Evolutionary conservation across 1,140 invertebrate species (phyloP), one percentile per base, ranked within the genome.

Genomic region (Pantala flavescens): DNA sequence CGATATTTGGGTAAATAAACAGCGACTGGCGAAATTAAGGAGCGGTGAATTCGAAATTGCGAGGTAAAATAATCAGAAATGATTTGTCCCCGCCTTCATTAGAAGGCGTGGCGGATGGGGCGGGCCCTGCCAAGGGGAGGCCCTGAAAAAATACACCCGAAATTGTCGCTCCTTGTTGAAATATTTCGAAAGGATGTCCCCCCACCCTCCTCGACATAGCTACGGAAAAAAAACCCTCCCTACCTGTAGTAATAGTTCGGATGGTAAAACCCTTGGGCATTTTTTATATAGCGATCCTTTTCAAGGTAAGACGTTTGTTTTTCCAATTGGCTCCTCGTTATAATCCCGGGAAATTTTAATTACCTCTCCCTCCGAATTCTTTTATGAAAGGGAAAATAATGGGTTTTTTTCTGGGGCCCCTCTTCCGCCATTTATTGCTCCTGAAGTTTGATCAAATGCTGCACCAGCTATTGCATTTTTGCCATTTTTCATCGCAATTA

Each of bases 371-470:
- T 63, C 49, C 49, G 49, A 63, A 63, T 14, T 12, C 12, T 63
- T 63, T 63, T 63, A 63, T 63, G 49, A 63, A 63, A 63, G 49
- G 49, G 49, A 21, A 63, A 63, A 63, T 63, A 63, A 63, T 63
- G 49, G 14, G 3, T 19, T 63, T 63, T 63, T 63, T 63, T 63
- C 49, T 16, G 43, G 43, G 9, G 14, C 49, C 49, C 2, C 49
- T 21, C 49, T 63, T 63, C 12, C 49, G 49, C 49, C 49, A 63
- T 63, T 63, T 19, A 63, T 63, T 63, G 49, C 3, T 16, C 5
- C 49, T 63, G n/a, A 63, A 63, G 49, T 63, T 63, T 63, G 49
- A 63, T 63, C 49, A 63, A 63, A 63, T 63, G 49, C 49, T 63
- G 49, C 49, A 63, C 16, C 49, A 7, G 49, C 49, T 63, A 63